These are phyloP conservation scores for Luffia ferchaultella DNA, from an alignment of 2,888 invertebrate species.

Conservation along the genomic window DNA sequence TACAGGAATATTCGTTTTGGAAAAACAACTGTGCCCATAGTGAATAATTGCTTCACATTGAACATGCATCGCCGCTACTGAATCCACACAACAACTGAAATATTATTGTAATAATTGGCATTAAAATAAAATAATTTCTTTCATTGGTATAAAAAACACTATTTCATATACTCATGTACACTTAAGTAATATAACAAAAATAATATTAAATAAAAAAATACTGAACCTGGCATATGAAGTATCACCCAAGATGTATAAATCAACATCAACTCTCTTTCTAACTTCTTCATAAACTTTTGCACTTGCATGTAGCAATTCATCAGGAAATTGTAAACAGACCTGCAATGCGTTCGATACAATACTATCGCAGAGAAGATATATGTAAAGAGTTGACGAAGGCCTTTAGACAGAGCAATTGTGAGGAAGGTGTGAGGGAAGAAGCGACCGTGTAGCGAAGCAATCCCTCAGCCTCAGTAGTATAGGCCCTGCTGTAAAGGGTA, in stretches of 20 bases:
- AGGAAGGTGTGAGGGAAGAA: too few species aligned
- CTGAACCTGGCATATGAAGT: slow-evolving; percentile 85
- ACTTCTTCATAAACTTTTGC: slow-evolving; percentile 70
- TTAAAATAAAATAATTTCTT: too few species aligned
- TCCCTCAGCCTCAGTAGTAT: too few species aligned
- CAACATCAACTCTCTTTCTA: slow-evolving; percentile 42
- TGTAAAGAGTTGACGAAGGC: too few species aligned
- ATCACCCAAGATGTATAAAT: slow-evolving; percentile 86
- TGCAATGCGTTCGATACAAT: too few species aligned
- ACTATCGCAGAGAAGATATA: slow-evolving; percentile 5
- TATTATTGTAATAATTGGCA: slow-evolving; percentile 3
- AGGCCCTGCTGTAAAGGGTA: too few species aligned
- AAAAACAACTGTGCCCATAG: slow-evolving; percentile 90
- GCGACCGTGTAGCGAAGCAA: too few species aligned
- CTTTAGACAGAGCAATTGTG: too few species aligned
- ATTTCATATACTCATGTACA: not conserved
- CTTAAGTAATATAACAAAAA: not conserved
- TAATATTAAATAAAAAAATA: not conserved
- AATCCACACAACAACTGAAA: slow-evolving; percentile 88
- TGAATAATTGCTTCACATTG: slow-evolving; percentile 87
- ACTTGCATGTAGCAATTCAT: slow-evolving; percentile 76
- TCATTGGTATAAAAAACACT: slow-evolving; percentile 15
- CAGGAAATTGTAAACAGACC: slow-evolving; percentile 94
- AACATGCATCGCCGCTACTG: slow-evolving; percentile 89
- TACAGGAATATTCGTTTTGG: slow-evolving; percentile 78